phyloP scores from a whole-genome alignment of 2,113 vertebrate genomes.

The Stictonetta naevosa region DNA sequence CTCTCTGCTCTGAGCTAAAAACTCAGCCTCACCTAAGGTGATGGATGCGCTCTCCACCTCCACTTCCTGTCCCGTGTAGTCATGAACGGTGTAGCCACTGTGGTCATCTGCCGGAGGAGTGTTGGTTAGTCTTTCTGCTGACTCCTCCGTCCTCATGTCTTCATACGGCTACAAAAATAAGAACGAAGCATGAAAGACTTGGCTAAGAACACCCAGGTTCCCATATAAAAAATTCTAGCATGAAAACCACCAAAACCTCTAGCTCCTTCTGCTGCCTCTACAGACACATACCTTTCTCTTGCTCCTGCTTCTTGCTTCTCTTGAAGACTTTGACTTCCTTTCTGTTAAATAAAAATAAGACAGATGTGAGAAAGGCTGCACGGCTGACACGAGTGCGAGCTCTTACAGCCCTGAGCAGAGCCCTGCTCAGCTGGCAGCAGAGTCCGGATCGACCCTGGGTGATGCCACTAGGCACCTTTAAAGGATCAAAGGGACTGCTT shows the following conservation, averaged over 20 bases:
- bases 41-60: constrained; percentile 80
- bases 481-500: background rate
- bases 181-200: background rate
- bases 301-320: constrained; percentile 77
- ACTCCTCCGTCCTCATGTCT: constrained; percentile 65
- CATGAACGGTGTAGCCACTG: constrained; percentile 58
- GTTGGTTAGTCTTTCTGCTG: constrained; percentile 77
- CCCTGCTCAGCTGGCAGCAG: background rate
- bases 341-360: constrained; percentile 73
- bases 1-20: background rate
- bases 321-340: constrained; percentile 81
- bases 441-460: fast-evolving
- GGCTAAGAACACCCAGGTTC: background rate
- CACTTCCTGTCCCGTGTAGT: constrained; percentile 78
- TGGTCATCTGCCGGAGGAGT: constrained; percentile 77
- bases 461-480: fast-evolving
- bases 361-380: background rate
- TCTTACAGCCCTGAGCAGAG: background rate
- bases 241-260: constrained; percentile 53
- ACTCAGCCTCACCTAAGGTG: constrained; percentile 74
- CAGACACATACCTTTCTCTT: constrained; percentile 83
- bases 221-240: background rate
- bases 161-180: constrained; percentile 39
- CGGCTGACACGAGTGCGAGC: background rate
- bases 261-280: background rate